phyloP scores from a whole-genome alignment of 2,113 vertebrate species.

The Elaphurus davidianus region DNA sequence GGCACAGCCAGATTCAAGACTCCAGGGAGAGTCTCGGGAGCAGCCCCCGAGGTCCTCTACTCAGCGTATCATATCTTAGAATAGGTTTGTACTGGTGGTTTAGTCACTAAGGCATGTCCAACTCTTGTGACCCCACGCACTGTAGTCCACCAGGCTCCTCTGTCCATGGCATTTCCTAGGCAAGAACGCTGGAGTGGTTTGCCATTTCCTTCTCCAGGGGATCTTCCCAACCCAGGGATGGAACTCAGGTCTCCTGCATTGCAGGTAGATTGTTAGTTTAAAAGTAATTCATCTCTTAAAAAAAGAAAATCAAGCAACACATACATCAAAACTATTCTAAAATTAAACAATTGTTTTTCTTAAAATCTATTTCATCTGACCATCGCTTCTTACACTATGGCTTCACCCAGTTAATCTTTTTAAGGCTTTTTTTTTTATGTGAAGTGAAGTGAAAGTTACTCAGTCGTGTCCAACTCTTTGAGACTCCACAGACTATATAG shows the following conservation, averaged over 20 bases:
- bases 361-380: neutral
- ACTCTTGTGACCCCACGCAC: neutral
- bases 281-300: neutral
- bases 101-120: neutral
- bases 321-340: neutral
- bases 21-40: rapidly evolving
- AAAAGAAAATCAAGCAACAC: neutral
- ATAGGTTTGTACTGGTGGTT: neutral
- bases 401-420: neutral
- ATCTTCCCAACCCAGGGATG: neutral
- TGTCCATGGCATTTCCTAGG: neutral
- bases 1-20: neutral
- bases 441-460: neutral
- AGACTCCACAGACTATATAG: neutral
- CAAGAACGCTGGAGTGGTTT: neutral
- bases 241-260: neutral
- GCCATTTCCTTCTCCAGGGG: neutral
- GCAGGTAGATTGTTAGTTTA: neutral
- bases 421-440: neutral
- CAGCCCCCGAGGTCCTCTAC: neutral
- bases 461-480: neutral
- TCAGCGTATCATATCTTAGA: neutral
- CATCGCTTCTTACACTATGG: neutral
- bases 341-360: neutral
- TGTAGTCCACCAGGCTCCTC: neutral